These are phyloP conservation scores for Lithosia quadra DNA, from an alignment of 2,888 invertebrate genomes.

Conservation along the genomic window DNA sequence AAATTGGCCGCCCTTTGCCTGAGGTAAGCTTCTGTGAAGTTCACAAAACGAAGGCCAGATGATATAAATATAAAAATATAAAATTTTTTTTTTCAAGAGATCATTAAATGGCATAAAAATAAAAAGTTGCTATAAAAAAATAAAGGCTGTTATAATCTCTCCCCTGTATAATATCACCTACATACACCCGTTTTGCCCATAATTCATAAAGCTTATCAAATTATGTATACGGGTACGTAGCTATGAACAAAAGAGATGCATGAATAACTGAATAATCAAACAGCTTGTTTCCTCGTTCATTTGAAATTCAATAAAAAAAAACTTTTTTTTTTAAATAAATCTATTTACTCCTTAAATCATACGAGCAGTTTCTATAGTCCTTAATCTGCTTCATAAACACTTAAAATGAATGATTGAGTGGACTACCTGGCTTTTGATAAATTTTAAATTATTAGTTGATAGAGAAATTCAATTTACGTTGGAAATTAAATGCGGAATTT, in stretches of 20 bases:
- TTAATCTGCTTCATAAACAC: constrained; percentile 8
- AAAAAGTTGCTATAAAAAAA: too few relatives aligned
- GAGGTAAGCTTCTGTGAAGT: too few relatives aligned
- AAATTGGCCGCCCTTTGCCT: too few relatives aligned
- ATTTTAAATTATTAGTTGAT: not conserved
- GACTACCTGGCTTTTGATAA: not conserved
- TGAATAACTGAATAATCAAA: constrained; percentile 41
- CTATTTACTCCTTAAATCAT: constrained; percentile 23
- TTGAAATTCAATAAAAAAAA: constrained; percentile 37
- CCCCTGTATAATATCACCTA: not conserved
- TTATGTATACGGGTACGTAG: constrained; percentile 9
- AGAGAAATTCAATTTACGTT: not conserved
- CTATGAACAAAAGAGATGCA: constrained; percentile 29
- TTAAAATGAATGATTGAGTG: not conserved
- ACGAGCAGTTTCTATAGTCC: constrained; percentile 15
- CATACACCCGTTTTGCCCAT: not conserved
- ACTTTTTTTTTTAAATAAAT: constrained; percentile 32
- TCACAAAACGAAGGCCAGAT: too few relatives aligned
- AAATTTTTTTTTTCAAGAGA: too few relatives aligned
- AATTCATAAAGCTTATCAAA: constrained; percentile 15
- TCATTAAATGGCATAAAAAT: too few relatives aligned
- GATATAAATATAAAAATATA: too few relatives aligned
- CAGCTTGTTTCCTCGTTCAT: constrained; percentile 35
- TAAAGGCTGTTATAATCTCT: too few relatives aligned
- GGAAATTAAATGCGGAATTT: not conserved